A percentile compares a stretch with the other conserved stretches of the same genome.
Evolutionary conservation across 2,797 vertebrate species (phyloP).

Genomic region (Melanotaenia nigrans): DNA sequence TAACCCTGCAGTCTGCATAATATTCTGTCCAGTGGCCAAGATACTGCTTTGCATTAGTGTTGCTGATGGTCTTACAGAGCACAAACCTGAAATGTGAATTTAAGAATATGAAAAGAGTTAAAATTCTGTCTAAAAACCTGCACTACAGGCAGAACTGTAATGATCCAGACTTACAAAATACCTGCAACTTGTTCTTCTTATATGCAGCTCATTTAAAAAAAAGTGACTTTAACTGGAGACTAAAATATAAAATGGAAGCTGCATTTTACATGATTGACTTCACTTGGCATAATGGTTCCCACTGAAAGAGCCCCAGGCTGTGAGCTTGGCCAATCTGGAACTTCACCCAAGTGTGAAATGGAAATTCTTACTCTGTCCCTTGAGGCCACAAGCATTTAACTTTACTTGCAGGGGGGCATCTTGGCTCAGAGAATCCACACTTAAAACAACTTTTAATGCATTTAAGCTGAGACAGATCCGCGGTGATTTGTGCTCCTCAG

Average conservation of each 20-base stretch:
- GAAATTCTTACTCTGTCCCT: conserved; percentile 55
- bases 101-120: not conserved
- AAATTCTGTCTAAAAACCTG: not conserved
- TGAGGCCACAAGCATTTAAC: conserved; percentile 36
- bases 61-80: not conserved
- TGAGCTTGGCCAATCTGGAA: conserved; percentile 53
- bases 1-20: not conserved
- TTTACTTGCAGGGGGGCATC: conserved; percentile 15
- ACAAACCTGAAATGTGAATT: not conserved
- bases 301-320: conserved; percentile 34
- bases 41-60: not conserved
- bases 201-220: no score
- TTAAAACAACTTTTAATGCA: conserved; percentile 11
- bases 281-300: conserved; percentile 40
- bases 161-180: not conserved
- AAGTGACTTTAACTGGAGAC: no score
- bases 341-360: conserved; percentile 63
- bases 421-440: conserved; percentile 11
- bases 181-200: not conserved
- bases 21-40: not conserved
- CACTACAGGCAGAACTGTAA: not conserved
- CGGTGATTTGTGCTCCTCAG: not conserved
- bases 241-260: not conserved
- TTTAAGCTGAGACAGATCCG: conserved; percentile 1
- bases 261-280: conserved; percentile 32